These are phyloP conservation scores for Nyctereutes procyonoides DNA, from an alignment of 2,113 vertebrate genomes.

Conservation along the genomic window DNA sequence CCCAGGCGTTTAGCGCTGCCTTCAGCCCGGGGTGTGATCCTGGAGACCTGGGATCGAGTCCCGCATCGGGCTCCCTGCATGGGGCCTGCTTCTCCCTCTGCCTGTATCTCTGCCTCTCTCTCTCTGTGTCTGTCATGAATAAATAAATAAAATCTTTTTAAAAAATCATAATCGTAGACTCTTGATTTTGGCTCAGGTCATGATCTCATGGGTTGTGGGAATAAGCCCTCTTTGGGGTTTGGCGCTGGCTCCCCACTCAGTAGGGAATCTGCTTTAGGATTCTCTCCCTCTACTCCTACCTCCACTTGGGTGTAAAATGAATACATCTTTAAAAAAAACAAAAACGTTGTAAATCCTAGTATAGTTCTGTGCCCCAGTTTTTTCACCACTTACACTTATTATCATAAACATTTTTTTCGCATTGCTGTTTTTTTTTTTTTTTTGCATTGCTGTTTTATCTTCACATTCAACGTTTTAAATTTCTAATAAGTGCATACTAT, in stretches of 20 bases:
- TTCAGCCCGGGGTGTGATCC: too few relatives aligned
- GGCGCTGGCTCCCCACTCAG: background rate
- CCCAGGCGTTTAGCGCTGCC: too few relatives aligned
- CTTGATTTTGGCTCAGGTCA: background rate
- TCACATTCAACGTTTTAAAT: background rate
- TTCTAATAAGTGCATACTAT: background rate
- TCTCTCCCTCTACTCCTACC: background rate
- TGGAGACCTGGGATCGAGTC: too few relatives aligned
- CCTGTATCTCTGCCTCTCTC: too few relatives aligned
- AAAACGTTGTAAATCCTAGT: background rate
- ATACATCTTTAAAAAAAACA: background rate
- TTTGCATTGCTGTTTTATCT: background rate
- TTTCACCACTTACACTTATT: background rate
- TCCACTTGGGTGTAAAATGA: background rate
- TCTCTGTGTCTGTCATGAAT: too few relatives aligned
- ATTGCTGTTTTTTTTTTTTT: background rate
- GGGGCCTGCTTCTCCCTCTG: too few relatives aligned
- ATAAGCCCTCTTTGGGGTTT: background rate
- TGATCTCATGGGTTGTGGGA: background rate
- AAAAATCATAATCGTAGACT: too few relatives aligned
- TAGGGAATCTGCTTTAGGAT: background rate
- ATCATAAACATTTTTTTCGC: constrained; percentile 1
- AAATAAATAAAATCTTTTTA: too few relatives aligned
- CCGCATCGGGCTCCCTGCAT: too few relatives aligned
- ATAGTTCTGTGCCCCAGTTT: background rate